Evolutionary conservation across 2,888 invertebrate species (phyloP).

Genomic region (Calliscelio sp.): DNA sequence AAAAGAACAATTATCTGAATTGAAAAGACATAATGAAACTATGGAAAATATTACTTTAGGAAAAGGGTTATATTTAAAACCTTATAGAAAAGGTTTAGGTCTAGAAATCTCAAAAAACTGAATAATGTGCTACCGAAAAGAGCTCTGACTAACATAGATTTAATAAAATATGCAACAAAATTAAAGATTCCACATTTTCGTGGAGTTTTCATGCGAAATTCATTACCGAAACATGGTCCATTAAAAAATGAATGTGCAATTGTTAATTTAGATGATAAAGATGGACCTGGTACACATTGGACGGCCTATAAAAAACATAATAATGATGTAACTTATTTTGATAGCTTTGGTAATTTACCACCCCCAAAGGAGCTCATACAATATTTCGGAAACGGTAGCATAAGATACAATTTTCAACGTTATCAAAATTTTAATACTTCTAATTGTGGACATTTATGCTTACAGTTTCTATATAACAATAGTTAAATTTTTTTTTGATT

Average conservation of each 20-base stretch:
- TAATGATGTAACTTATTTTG: constrained; percentile 79
- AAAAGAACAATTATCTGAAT: too few species aligned
- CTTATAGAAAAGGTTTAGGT: too few species aligned
- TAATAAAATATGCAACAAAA: constrained; percentile 76
- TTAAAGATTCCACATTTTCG: constrained; percentile 79
- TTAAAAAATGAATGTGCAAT: constrained; percentile 31
- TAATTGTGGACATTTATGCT: constrained; percentile 71
- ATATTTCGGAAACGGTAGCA: constrained; percentile 66
- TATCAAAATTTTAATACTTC: constrained; percentile 77
- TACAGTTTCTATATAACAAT: constrained; percentile 15
- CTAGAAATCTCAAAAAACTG: neutral
- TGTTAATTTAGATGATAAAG: constrained; percentile 18
- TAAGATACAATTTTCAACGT: constrained; percentile 77
- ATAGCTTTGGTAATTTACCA: constrained; percentile 82
- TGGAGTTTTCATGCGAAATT: constrained; percentile 79
- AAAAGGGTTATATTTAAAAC: too few species aligned
- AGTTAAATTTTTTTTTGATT: neutral
- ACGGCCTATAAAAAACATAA: too few species aligned
- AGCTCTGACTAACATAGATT: constrained; percentile 79
- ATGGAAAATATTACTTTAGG: too few species aligned
- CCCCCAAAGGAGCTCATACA: constrained; percentile 80
- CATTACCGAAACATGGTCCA: too few species aligned
- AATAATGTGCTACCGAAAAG: constrained; percentile 71
- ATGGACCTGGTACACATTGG: too few species aligned
- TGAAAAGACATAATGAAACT: too few species aligned